A percentile compares a stretch with the other conserved stretches of the same genome.
Evolutionary conservation across 2,888 invertebrate genomes (phyloP).

Genomic region (Bellardia bayeri): DNA sequence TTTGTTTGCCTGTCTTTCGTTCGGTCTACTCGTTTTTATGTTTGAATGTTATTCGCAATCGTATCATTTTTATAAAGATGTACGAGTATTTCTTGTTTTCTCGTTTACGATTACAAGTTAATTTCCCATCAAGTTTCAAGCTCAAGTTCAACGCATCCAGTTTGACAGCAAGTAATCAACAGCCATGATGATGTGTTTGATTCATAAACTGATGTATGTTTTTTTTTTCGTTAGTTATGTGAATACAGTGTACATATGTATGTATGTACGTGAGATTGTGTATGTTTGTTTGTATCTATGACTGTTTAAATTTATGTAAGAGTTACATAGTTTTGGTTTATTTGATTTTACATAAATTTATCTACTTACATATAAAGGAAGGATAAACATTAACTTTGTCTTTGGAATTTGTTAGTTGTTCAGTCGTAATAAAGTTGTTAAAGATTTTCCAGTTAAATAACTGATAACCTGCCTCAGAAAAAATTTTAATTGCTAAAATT

Average conservation of each 20-base stretch:
- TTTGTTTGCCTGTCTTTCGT: background rate
- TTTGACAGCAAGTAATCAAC: slow-evolving; percentile 40
- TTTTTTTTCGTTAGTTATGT: slow-evolving; percentile 7
- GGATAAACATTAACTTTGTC: background rate
- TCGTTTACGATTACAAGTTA: background rate
- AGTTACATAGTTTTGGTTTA: background rate
- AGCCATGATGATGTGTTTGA: slow-evolving; percentile 15
- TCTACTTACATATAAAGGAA: background rate
- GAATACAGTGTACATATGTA: background rate
- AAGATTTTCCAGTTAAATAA: no score
- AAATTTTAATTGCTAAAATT: no score
- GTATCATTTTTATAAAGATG: background rate
- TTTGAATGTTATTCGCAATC: background rate
- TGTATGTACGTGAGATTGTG: background rate
- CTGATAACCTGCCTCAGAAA: no score
- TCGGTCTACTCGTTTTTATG: background rate
- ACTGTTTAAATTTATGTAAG: background rate
- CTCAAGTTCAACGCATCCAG: slow-evolving; percentile 66
- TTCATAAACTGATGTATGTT: slow-evolving; percentile 11
- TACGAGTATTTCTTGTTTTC: slow-evolving; percentile 30
- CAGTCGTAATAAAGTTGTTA: background rate
- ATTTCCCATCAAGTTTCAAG: slow-evolving; percentile 47
- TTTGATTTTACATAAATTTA: background rate
- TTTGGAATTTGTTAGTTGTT: background rate
- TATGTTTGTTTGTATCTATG: background rate